A percentile compares a stretch with the other conserved stretches of the same genome.
These are phyloP conservation scores for Drosophila eohydei DNA, from an alignment of 2,888 invertebrate species.

Conservation along the genomic window DNA sequence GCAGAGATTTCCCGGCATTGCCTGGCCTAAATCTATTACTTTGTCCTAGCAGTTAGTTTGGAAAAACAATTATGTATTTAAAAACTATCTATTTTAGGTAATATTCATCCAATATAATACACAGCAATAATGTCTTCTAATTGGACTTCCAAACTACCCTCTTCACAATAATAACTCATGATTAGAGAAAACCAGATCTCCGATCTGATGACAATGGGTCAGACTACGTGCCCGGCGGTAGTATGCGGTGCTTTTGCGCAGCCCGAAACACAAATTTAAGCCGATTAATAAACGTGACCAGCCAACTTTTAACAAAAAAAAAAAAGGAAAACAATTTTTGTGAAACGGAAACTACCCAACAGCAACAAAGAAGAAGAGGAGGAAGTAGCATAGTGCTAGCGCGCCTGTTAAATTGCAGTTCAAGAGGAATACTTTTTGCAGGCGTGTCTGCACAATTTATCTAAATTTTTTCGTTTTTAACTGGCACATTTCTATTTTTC, in stretches of 20 bases:
- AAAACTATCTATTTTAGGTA: not conserved
- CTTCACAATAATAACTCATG: slow-evolving; percentile 48
- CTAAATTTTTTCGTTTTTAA: slow-evolving; percentile 37
- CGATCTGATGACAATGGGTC: slow-evolving; percentile 55
- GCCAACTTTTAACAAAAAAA: slow-evolving; percentile 42
- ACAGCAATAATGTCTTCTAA: slow-evolving; percentile 1
- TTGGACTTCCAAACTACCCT: slow-evolving; percentile 42
- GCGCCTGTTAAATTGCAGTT: slow-evolving; percentile 24
- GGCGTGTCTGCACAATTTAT: slow-evolving; percentile 28
- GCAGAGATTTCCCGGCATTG: too few relatives aligned
- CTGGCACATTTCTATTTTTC: slow-evolving; percentile 33
- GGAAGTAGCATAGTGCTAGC: slow-evolving; percentile 38
- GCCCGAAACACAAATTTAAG: slow-evolving; percentile 51
- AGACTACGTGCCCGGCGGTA: slow-evolving; percentile 56
- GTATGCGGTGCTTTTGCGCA: slow-evolving; percentile 58
- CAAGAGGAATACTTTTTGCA: slow-evolving; percentile 32
- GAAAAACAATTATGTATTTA: not conserved
- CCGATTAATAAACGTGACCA: slow-evolving; percentile 78
- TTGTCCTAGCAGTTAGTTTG: too few relatives aligned
- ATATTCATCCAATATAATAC: not conserved
- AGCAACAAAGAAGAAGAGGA: slow-evolving; percentile 30
- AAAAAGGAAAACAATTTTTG: too few relatives aligned
- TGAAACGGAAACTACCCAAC: slow-evolving; percentile 46
- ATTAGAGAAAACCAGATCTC: slow-evolving; percentile 39
- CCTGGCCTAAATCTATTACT: not conserved